These are phyloP conservation scores for Hydriomena furcata DNA, from an alignment of 2,888 invertebrate species.

Conservation along the genomic window DNA sequence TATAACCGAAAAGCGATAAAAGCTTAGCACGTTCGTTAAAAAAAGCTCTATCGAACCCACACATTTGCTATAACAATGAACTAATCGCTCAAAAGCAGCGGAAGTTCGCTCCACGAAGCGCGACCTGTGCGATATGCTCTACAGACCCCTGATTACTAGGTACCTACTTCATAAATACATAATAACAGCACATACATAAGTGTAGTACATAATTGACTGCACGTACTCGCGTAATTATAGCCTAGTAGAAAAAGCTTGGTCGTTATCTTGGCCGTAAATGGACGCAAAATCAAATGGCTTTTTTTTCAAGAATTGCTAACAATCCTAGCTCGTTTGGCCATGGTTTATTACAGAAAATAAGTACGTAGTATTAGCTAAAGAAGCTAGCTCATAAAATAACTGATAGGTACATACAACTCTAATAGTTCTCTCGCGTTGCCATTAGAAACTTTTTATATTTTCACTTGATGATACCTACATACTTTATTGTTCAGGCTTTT, in stretches of 20 bases:
- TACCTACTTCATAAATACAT: slow-evolving; percentile 14
- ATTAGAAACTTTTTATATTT: too few relatives aligned
- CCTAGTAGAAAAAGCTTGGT: slow-evolving; percentile 10
- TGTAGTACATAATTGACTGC: slow-evolving; percentile 8
- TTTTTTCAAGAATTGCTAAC: not conserved
- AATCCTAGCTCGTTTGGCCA: too few relatives aligned
- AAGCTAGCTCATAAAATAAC: too few relatives aligned
- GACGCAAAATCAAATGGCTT: slow-evolving; percentile 5
- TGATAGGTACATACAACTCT: too few relatives aligned
- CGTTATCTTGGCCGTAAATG: not conserved
- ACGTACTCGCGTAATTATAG: slow-evolving; percentile 11
- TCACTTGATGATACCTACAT: too few relatives aligned
- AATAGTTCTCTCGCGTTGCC: too few relatives aligned
- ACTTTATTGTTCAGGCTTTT: too few relatives aligned
- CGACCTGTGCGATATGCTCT: slow-evolving; percentile 62
- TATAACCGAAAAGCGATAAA: not conserved
- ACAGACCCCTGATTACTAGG: slow-evolving; percentile 36
- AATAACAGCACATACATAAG: slow-evolving; percentile 9
- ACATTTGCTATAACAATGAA: slow-evolving; percentile 1
- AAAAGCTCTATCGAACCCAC: not conserved
- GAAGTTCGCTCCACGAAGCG: slow-evolving; percentile 62
- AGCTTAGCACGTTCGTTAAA: not conserved
- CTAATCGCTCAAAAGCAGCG: slow-evolving; percentile 33
- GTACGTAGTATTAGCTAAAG: too few relatives aligned
- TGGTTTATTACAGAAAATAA: too few relatives aligned